Evolutionary conservation across 37 sponge, comb jelly and placozoan genomes (phyloP), one percentile per base, ranked within the genome.

Genomic region (Crambe crambe): DNA sequence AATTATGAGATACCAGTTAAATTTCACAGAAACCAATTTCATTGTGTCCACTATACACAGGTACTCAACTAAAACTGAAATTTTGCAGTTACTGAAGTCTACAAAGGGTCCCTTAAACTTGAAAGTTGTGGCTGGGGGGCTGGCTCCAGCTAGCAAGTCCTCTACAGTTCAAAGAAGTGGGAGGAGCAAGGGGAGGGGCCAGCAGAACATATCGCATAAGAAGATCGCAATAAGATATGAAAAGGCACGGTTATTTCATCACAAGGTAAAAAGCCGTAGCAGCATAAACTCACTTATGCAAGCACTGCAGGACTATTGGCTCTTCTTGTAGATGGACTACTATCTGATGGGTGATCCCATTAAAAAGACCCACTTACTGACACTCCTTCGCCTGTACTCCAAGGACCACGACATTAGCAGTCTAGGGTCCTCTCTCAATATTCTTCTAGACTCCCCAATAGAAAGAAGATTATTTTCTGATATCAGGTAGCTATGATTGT

Each of bases 41-140:
- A n/a, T n/a, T n/a, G n/a, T n/a, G n/a, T n/a, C n/a, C n/a, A n/a
- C n/a, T n/a, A n/a, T 31, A 4, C 30, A n/a, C 21, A 79, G 86
- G 37, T 86, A 83, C 37, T 70, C 82, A 6, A 78, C 78, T 2
- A 86, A 87, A 64, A 42, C 38, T 25, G 84, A 90, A 65, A 83
- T 87, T 18, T 75, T 86, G 0, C 80, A 90, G 69, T 72, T 90
- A 23, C 6, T 94, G 67, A 89, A 63, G 36, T 27, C 35, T 2
- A 61, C 72, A 2, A 76, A 82, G 4, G 23, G 38, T 26, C 66
- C 67, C 17, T 61, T 83, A 22, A 56, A 64, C 8, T 58, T 90
- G 42, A 82, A 78, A 17, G 88, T 94, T 56, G 80, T 94, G 18
- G 58, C 75, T 26, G 87, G 89, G 29, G 91, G 95, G 29, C 26